Evolutionary conservation across 2,797 vertebrate species (phyloP), one percentile per base, ranked within the genome.

Genomic region (Sebastes itinus): DNA sequence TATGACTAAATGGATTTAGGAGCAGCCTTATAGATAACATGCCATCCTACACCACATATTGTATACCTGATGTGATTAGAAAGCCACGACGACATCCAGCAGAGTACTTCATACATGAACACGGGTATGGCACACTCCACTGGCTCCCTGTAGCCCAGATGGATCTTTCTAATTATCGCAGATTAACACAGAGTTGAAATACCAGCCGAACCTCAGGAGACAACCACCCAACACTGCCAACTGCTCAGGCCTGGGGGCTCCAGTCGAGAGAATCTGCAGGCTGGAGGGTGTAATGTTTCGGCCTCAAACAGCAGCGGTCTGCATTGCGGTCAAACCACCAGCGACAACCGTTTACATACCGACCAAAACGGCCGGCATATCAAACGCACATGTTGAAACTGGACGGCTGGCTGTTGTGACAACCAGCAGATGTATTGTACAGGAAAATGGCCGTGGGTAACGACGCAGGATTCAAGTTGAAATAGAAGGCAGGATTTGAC

Each of bases 321-420:
- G 78, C 35, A 71, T n/a, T 80, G 74, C 3, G 68, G 75, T 68
- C 16, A 86, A 92, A 76, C 80, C 71, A 61, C 76, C 64, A 56
- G 42, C 65, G 82, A 88, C 83, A 79, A 87, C 28, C 74, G 81
- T 91, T 94, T 89, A 91, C 87, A 82, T 79, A 72, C 77, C 64
- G 22, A 52, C 73, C 62, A 79, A 87, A 86, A 33, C 12, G 1
- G 18, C 78, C 22, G 11, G 72, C 55, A 25, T 74, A 81, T 80
- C 62, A 81, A 79, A 79, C 62, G 1, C 83, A 89, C 55, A 60
- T 87, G 88, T 82, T 68, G 1, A 42, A 35, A 62, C 68, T 69
- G 69, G 81, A 89, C 3, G 16, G 67, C 42, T n/a, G n/a, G 35
- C 32, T 86, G 77, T 85, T 90, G 79, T 83, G 87, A 87, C 84